Conservation (phyloP, 2,797 vertebrate species). For the Sebastes hopkinsi region DNA sequence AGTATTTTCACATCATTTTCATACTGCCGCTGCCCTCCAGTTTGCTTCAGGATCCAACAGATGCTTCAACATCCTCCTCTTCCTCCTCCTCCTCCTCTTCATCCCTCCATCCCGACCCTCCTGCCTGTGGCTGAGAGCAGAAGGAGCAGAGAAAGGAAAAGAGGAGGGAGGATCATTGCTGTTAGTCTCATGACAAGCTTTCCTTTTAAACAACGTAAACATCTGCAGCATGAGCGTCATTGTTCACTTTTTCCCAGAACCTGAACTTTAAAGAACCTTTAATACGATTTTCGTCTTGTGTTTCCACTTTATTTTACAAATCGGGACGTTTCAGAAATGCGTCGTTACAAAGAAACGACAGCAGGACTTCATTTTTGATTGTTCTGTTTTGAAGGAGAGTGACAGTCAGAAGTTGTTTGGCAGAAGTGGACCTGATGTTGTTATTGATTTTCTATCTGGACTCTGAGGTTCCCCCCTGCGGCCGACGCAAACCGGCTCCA, state of each 20-base stretch:
- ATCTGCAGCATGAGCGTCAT: background rate
- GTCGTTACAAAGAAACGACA: background rate
- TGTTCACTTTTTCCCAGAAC: background rate
- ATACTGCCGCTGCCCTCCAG: background rate
- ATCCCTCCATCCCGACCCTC: constrained; percentile 5
- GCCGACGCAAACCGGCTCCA: background rate
- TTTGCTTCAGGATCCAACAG: constrained; percentile 43
- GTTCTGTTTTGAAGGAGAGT: background rate
- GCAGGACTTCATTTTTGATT: background rate
- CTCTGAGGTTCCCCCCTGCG: background rate
- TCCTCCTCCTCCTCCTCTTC: background rate
- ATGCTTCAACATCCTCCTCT: constrained; percentile 19
- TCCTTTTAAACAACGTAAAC: background rate
- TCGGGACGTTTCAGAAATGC: background rate
- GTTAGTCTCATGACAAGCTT: background rate
- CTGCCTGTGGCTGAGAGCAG: constrained; percentile 33
- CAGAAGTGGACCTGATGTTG: background rate
- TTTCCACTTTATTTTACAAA: background rate
- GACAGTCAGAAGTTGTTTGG: background rate
- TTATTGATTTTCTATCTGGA: background rate
- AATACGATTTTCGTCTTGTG: background rate
- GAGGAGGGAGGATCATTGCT: background rate
- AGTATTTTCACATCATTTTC: background rate
- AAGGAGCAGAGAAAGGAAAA: constrained; percentile 8
- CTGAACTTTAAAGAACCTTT: background rate